Base-by-base conservation (phyloP, 2,797 vertebrate genomes). In the Mormyrus hasselquistii region DNA sequence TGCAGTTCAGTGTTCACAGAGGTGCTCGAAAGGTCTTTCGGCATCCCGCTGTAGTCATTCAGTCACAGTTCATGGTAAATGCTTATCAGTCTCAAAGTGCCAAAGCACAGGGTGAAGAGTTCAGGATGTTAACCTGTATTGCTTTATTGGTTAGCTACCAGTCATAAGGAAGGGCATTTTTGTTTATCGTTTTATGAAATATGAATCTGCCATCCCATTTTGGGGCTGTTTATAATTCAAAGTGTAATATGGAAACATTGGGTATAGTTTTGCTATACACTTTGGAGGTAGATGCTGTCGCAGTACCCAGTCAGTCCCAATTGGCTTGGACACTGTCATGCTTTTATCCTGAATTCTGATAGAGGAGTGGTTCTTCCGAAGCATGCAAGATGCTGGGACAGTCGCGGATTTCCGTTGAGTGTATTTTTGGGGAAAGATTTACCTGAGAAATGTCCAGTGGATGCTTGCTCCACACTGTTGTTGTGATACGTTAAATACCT, bases 11-110 rank as follows among this genome's bases (percentile, higher is more conserved):
- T n/a, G 16, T 79, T 79, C 16, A 19, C 22, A 4, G 73, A 44
- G 14, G 29, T 41, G 34, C 73, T 79, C 2, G 5, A 8, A 44
- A 19, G 0, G 0, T 41, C n/a, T 9, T 65, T 79, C n/a, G 6
- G 29, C 29, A 9, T 79, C 16, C 73, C 7, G 2, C 73, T 41
- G 73, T 44, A 79, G 41, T 47, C 38, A 38, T 79, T 79, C 41
- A 19, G 38, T 79, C 41, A 79, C 41, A 41, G 41, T 47, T 9
- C 19, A 44, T 19, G 41, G 44, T 79, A 47, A 79, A n/a, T 7
- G 38, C 73, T 79, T 79, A 79, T 79, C 73, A 79, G 73, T 41
- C 14, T 79, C 73, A 79, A 79, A 79, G 41, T 79, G 41, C 73
- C 73, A 79, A 79, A 19, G 16, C 73, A 3, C 73, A n/a, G 6